phyloP scores from a whole-genome alignment of 2,797 vertebrate genomes.

The Fistularia tabacaria region DNA sequence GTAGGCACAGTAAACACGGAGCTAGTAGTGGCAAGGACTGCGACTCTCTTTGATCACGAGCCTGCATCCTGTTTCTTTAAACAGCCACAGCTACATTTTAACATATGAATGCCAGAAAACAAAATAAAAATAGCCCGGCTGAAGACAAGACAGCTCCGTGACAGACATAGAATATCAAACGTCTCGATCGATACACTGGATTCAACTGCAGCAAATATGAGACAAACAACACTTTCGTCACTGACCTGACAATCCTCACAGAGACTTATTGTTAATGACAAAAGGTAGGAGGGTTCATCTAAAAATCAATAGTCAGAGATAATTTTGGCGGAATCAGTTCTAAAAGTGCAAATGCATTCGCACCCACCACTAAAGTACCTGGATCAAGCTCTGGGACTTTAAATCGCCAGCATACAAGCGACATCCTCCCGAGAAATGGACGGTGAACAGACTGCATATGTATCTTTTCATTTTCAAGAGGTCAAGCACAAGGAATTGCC shows the following conservation, averaged over 20 bases:
- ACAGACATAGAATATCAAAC: constrained; percentile 26
- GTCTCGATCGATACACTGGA: constrained; percentile 12
- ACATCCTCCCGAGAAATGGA: constrained; percentile 30
- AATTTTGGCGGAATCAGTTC: constrained; percentile 4
- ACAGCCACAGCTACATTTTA: constrained; percentile 16
- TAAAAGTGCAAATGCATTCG: constrained; percentile 1
- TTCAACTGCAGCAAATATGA: constrained; percentile 12
- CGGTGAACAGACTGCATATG: constrained; percentile 26
- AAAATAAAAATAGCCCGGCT: constrained; percentile 8
- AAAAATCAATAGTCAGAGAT: constrained; percentile 19
- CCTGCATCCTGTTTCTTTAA: constrained; percentile 20
- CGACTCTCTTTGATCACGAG: constrained; percentile 30
- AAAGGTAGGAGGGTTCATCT: constrained; percentile 11
- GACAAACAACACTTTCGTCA: background rate
- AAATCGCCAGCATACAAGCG: constrained; percentile 8
- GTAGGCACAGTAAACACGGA: constrained; percentile 34
- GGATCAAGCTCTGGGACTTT: constrained; percentile 18
- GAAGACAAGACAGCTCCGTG: constrained; percentile 1
- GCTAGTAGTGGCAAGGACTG: constrained; percentile 11
- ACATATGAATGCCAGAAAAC: constrained; percentile 16
- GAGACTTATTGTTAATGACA: constrained; percentile 17
- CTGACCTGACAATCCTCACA: constrained; percentile 2
- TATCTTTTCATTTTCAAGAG: constrained; percentile 47
- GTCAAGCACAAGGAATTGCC: constrained; percentile 42
- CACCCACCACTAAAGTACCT: constrained; percentile 23